These are phyloP conservation scores for Platorchestia sp. DNA, from an alignment of 1,140 invertebrate species.

Conservation along the genomic window DNA sequence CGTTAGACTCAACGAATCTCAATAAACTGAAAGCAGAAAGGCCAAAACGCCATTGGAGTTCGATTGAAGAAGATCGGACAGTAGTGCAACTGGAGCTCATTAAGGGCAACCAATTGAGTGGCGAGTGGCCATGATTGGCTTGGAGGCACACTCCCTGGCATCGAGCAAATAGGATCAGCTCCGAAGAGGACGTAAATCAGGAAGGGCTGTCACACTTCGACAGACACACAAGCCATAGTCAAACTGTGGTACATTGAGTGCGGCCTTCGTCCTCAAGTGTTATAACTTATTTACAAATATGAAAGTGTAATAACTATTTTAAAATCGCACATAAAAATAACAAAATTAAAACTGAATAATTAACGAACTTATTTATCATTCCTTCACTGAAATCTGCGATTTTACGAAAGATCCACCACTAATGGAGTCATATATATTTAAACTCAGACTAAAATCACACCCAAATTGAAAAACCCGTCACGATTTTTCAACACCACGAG, in stretches of 20 bases:
- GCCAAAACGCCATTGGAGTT: neutral
- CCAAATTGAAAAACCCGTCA: neutral
- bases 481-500: neutral
- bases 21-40: neutral
- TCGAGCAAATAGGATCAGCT: neutral
- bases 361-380: neutral
- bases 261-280: neutral
- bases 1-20: neutral
- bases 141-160: neutral
- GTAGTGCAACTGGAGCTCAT: neutral
- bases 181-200: neutral
- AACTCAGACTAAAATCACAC: neutral
- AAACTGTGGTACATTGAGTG: neutral
- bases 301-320: neutral
- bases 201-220: neutral
- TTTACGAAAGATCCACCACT: neutral
- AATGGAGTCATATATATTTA: neutral
- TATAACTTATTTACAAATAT: neutral
- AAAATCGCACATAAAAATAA: neutral
- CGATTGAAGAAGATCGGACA: neutral
- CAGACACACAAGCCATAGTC: no score
- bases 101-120: neutral
- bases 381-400: no score
- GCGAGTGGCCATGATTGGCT: neutral
- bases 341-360: neutral